Evolutionary conservation across 1,140 invertebrate species (phyloP), one percentile per base, ranked within the genome.

Genomic region (Diabrotica virgifera): DNA sequence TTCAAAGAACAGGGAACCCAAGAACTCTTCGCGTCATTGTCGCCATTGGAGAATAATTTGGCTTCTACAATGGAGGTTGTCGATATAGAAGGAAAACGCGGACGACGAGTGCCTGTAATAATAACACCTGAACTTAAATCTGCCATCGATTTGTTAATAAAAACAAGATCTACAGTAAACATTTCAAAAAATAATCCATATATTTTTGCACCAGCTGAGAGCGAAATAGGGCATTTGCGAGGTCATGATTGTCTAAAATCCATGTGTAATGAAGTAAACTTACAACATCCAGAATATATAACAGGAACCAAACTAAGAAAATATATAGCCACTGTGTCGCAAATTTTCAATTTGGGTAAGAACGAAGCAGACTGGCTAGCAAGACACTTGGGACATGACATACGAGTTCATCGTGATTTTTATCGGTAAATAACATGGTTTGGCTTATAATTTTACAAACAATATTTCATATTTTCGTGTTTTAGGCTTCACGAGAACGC

Each of bases 261-360:
- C n/a, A n/a, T n/a, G n/a, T n/a, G n/a, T n/a, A n/a, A n/a, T n/a
- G n/a, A n/a, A n/a, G n/a, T n/a, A n/a, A n/a, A n/a, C n/a, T n/a
- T 14, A 57, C 36, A 57, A 57, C 24, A n/a, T n/a, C n/a, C n/a
- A n/a, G n/a, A n/a, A n/a, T n/a, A n/a, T n/a, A n/a, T n/a, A n/a
- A n/a, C n/a, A 35, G 36, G 62, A n/a, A 64, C 62, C 36, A 64
- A 64, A 59, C 51, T 64, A 58, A 11, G 62, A 52, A 64, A 64
- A 52, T 64, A 64, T 35, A 36, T 64, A 9, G 62, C 55, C 12
- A 64, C 62, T 51, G 62, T 64, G 5, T 40, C 52, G 14, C 62
- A 64, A 52, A 52, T 64, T n/a, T 58, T 64, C 46, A 64, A 64
- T 53, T 36, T 64, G 14, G 59, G 12, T 51, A 55, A 64, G 51